Base-by-base conservation (phyloP, 2,888 invertebrate species). In the Harpalus rufipes region DNA sequence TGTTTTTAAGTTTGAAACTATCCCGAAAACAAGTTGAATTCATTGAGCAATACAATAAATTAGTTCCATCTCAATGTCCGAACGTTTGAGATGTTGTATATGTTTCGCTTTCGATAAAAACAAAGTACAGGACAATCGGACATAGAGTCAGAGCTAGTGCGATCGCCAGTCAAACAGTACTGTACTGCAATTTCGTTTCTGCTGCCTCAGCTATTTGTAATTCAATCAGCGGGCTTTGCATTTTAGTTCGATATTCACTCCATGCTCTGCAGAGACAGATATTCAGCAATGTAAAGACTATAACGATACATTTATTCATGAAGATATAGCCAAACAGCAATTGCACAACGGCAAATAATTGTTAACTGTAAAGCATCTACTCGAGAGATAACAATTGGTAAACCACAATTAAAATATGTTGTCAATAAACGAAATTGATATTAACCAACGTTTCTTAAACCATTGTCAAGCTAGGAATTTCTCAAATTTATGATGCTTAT, bases 121-220 rank as follows among this genome's bases (percentile, higher is more conserved):
- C 59, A 79, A 51, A 79, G 25, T 21, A 16, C 72, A 74, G 72
- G 18, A 74, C 41, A 41, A 41, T 44, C 44, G 68, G 1, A 8
- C 14, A 61, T 25, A 21, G 68, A 74, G 72, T 44, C 72, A 74
- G 41, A n/a, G 72, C 44, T 51, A 41, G 6, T 74, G 72, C 18
- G 72, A 74, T 74, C 72, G 44, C 41, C 68, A 68, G 68, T 68
- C 68, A 68, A 68, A 68, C 68, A 68, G 39, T 7, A 39, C 32
- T 32, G 32, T 32, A 12, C 78, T 63, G 79, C 84, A 82, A 82
- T 82, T 82, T 68, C 63, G 81, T 74, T 74, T 76, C 58, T 14
- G 85, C 72, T 80, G 79, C 68, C 68, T 79, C 85, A 85, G 72
- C 85, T 80, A 80, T 79, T 85, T 85, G 84, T 84, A 84, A 84